These are phyloP conservation scores for Cephalopachus bancanus DNA, from an alignment of 2,797 vertebrate species.

Conservation along the genomic window DNA sequence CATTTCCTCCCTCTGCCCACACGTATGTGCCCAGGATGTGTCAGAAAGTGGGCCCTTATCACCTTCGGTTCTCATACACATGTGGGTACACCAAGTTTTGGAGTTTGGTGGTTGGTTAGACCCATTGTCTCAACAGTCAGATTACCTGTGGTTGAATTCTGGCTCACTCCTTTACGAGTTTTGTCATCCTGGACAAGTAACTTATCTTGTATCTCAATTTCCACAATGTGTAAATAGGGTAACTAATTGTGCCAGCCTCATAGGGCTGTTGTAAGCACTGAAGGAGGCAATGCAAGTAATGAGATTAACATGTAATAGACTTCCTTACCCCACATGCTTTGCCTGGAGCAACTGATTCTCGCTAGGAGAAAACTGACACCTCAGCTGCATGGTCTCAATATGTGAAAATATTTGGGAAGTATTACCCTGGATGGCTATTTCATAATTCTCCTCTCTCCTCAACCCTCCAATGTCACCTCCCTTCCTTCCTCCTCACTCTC, in stretches of 20 bases:
- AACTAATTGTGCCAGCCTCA: background rate
- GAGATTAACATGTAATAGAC: background rate
- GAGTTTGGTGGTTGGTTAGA: background rate
- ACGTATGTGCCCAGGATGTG: background rate
- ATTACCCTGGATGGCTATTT: background rate
- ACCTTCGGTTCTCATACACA: background rate
- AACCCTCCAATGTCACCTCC: background rate
- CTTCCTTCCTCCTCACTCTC: background rate
- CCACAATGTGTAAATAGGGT: background rate
- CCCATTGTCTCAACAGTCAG: background rate
- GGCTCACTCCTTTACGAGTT: background rate
- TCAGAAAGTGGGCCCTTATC: slow-evolving; percentile 1
- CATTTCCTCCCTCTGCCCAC: background rate
- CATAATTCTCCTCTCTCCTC: background rate
- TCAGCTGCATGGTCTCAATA: background rate
- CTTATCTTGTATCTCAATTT: slow-evolving; percentile 43
- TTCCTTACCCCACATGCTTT: background rate
- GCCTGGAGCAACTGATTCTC: background rate
- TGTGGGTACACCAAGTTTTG: background rate
- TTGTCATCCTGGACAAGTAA: background rate
- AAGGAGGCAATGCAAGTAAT: background rate
- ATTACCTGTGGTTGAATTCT: slow-evolving; percentile 13
- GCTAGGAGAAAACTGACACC: background rate
- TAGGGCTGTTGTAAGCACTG: background rate
- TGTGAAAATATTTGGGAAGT: background rate